Evolutionary conservation across 2,797 vertebrate species (phyloP).

Genomic region (Poecile montanus): DNA sequence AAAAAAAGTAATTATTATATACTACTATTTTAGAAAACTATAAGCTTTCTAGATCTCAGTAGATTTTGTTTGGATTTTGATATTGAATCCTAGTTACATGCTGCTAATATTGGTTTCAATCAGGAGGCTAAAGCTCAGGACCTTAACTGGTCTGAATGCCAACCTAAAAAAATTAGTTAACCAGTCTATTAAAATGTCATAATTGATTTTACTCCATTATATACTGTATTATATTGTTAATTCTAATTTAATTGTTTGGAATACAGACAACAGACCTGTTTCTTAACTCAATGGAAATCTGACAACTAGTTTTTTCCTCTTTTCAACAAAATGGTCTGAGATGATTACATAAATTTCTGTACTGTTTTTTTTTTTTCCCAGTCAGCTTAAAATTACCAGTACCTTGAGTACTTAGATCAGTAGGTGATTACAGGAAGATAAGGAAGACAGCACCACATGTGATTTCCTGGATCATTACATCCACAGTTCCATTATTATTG

Average conservation of each 20-base stretch:
- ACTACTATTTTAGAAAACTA: neutral
- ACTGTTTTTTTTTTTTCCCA: neutral
- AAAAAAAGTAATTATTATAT: neutral
- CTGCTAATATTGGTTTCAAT: neutral
- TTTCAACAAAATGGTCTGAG: neutral
- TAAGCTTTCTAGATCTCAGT: neutral
- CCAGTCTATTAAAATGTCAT: neutral
- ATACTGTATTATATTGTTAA: neutral
- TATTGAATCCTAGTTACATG: neutral
- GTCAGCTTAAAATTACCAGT: neutral
- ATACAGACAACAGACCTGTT: neutral
- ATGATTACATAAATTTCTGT: neutral
- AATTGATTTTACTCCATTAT: neutral
- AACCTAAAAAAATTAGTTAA: neutral
- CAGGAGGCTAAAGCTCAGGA: neutral
- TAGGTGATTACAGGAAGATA: neutral
- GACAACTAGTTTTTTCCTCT: neutral
- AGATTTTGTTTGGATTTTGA: neutral
- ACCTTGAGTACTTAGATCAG: neutral
- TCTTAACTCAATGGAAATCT: neutral
- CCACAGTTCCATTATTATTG: neutral
- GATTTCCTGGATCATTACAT: slow-evolving; percentile 12
- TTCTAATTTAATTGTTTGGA: neutral
- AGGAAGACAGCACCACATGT: neutral
- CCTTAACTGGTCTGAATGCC: neutral